Conservation (phyloP, 2,797 vertebrate species). For the Anguilla pacifica region DNA sequence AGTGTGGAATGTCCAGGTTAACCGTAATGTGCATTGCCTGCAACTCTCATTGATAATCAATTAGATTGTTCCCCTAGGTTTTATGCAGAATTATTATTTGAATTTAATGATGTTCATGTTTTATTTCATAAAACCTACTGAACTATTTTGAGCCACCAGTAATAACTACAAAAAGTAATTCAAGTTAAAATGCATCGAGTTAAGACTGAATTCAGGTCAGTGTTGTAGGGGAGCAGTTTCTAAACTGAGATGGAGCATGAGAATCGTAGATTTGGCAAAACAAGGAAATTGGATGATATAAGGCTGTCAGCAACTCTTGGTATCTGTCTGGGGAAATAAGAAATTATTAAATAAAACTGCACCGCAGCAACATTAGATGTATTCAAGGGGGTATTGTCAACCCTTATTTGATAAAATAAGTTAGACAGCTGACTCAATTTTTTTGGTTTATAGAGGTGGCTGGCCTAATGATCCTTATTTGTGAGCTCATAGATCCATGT, state of each 20-base stretch:
- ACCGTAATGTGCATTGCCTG: background rate
- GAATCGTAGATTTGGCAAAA: constrained; percentile 29
- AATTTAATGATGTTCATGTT: background rate
- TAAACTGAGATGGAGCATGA: constrained; percentile 9
- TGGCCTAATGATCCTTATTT: constrained; percentile 1
- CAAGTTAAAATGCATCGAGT: background rate
- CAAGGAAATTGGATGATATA: constrained; percentile 64
- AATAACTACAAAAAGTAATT: background rate
- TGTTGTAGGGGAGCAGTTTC: background rate
- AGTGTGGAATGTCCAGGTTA: background rate
- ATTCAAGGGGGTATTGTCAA: constrained; percentile 71
- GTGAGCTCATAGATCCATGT: background rate
- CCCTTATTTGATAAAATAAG: constrained; percentile 67
- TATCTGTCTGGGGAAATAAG: constrained; percentile 69
- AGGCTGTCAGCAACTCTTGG: constrained; percentile 68
- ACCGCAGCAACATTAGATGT: constrained; percentile 55
- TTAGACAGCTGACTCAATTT: constrained; percentile 68
- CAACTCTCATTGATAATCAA: background rate
- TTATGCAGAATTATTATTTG: background rate
- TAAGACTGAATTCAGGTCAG: background rate
- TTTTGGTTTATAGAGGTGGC: constrained; percentile 57
- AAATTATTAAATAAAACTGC: constrained; percentile 69
- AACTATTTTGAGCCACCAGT: background rate
- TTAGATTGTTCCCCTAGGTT: background rate
- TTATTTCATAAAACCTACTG: background rate